Conservation (phyloP, 2,888 invertebrate genomes). For the Troilus luridus region DNA sequence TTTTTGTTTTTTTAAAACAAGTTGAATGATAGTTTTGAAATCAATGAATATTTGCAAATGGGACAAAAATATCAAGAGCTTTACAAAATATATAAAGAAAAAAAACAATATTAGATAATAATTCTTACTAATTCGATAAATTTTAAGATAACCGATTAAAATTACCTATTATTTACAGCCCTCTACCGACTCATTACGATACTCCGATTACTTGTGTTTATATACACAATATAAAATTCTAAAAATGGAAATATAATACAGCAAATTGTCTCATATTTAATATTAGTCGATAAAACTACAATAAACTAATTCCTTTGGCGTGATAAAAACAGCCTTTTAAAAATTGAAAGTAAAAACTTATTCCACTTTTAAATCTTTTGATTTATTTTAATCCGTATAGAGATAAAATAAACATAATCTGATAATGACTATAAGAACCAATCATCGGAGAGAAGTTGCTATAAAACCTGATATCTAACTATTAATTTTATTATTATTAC, state of each 20-base stretch:
- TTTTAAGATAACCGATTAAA: not conserved
- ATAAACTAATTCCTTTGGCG: constrained; percentile 27
- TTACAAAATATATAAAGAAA: not conserved
- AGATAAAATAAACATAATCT: not conserved
- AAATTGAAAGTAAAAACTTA: not conserved
- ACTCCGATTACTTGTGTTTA: not conserved
- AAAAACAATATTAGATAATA: not conserved
- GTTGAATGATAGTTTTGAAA: not conserved
- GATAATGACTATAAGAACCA: not conserved
- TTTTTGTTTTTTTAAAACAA: not conserved
- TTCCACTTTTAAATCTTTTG: not conserved
- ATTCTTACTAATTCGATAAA: not conserved
- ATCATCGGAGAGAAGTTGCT: not conserved
- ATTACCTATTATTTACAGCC: not conserved
- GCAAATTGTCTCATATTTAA: not conserved
- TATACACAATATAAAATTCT: constrained; percentile 38
- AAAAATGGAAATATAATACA: constrained; percentile 29
- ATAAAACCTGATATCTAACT: not conserved
- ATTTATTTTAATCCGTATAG: not conserved
- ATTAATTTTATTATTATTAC: too few relatives aligned
- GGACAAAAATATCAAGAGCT: not conserved
- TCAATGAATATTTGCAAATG: not conserved
- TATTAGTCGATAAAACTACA: not conserved
- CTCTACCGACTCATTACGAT: constrained; percentile 2
- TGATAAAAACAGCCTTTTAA: constrained; percentile 13